Conservation (phyloP, 2,888 invertebrate genomes). For the Agrochola lychnidis region DNA sequence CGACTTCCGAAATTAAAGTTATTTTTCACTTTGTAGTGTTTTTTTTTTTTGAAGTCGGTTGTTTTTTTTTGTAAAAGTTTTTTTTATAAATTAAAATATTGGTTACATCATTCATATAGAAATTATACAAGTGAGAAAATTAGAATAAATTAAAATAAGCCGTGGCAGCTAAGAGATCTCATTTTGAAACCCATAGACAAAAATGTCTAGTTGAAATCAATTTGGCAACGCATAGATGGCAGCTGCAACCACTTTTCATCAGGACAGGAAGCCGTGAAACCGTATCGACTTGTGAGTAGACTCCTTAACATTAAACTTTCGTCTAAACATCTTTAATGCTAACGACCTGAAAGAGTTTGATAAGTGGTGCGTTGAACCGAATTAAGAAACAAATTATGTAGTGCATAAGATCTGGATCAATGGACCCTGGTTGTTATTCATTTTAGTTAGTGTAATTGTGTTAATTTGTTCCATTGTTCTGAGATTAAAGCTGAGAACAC, state of each 20-base stretch:
- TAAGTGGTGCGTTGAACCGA: slow-evolving; percentile 63
- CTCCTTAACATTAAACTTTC: slow-evolving; percentile 45
- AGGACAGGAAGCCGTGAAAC: not conserved
- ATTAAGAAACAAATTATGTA: slow-evolving; percentile 28
- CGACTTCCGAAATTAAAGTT: too few species aligned
- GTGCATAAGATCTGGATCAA: slow-evolving; percentile 40
- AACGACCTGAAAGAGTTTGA: slow-evolving; percentile 51
- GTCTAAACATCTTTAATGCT: slow-evolving; percentile 40
- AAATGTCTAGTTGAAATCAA: not conserved
- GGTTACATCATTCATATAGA: not conserved
- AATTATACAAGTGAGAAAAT: not conserved
- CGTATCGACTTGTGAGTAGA: not conserved
- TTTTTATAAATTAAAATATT: too few species aligned
- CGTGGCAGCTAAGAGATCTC: not conserved
- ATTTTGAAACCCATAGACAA: not conserved
- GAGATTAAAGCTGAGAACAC: slow-evolving; percentile 6
- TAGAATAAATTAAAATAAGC: not conserved
- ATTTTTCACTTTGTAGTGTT: too few species aligned
- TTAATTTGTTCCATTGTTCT: slow-evolving; percentile 26
- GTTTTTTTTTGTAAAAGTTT: too few species aligned
- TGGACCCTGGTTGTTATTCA: slow-evolving; percentile 30
- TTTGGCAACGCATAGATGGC: not conserved
- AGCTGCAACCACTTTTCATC: not conserved
- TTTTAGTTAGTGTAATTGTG: not conserved
- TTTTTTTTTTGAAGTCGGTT: too few species aligned